phyloP scores from a whole-genome alignment of 2,113 vertebrate genomes.

The Aythya baeri region DNA sequence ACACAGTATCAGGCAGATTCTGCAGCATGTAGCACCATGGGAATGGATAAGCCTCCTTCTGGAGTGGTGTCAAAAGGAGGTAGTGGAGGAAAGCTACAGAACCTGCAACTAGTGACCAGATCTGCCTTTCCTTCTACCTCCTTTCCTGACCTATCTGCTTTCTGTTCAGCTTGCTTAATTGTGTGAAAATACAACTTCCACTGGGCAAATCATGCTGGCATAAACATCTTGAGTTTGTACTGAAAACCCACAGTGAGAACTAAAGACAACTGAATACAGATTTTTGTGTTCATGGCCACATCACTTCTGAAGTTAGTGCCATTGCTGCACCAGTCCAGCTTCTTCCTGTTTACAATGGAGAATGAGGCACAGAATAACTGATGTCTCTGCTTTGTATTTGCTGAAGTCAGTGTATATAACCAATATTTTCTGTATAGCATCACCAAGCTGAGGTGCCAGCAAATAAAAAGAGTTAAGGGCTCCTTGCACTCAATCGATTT shows the following conservation, averaged over 20 bases:
- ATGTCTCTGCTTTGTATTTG: background rate
- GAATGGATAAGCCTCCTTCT: background rate
- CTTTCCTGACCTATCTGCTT: background rate
- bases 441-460: background rate
- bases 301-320: background rate
- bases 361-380: background rate
- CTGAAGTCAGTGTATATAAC: background rate
- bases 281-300: background rate
- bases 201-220: background rate
- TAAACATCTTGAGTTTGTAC: background rate
- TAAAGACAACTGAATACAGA: background rate
- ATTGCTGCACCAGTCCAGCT: background rate
- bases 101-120: background rate
- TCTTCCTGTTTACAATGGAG: background rate
- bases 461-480: background rate
- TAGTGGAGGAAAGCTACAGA: background rate
- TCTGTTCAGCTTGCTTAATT: background rate
- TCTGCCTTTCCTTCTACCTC: background rate
- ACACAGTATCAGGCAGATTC: accelerated
- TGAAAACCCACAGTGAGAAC: background rate
- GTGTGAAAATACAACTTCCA: background rate
- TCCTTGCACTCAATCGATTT: background rate
- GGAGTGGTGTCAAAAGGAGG: background rate
- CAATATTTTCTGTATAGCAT: background rate
- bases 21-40: background rate